Conservation (phyloP, 2,113 vertebrate genomes). For the Myotis yumanensis region DNA sequence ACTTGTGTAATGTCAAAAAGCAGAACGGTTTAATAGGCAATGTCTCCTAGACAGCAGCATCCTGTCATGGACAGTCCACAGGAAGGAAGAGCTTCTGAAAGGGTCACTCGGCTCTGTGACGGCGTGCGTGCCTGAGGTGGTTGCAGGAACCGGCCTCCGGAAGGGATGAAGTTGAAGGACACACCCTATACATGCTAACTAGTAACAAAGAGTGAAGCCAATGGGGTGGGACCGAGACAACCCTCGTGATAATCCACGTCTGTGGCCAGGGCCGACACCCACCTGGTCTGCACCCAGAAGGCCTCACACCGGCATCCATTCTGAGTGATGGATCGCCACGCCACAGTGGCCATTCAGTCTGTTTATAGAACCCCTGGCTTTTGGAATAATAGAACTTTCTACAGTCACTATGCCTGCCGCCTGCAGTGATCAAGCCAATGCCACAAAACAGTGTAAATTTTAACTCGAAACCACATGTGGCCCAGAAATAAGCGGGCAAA, state of each 20-base stretch:
- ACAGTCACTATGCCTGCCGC: not conserved
- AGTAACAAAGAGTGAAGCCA: not conserved
- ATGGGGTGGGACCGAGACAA: not conserved
- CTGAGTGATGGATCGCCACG: not conserved
- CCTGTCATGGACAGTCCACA: not conserved
- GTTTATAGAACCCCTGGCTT: not conserved
- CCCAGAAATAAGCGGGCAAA: not conserved
- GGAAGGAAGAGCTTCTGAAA: not conserved
- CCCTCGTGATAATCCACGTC: not conserved
- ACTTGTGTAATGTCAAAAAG: not conserved
- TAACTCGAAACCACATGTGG: not conserved
- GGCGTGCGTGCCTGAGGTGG: not conserved
- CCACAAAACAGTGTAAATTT: not conserved
- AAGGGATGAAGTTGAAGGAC: not conserved
- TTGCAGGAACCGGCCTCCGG: not conserved
- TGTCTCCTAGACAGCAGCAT: not conserved
- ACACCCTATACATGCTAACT: not conserved
- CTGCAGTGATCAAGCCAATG: not conserved
- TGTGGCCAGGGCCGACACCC: not conserved
- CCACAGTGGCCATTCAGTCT: not conserved
- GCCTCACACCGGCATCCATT: not conserved
- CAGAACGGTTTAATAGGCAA: not conserved
- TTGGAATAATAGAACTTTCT: not conserved
- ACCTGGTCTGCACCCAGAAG: not conserved
- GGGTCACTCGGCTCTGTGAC: fast-evolving